phyloP scores from a whole-genome alignment of 2,888 invertebrate species.

The Nephrocerus scutellatus region DNA sequence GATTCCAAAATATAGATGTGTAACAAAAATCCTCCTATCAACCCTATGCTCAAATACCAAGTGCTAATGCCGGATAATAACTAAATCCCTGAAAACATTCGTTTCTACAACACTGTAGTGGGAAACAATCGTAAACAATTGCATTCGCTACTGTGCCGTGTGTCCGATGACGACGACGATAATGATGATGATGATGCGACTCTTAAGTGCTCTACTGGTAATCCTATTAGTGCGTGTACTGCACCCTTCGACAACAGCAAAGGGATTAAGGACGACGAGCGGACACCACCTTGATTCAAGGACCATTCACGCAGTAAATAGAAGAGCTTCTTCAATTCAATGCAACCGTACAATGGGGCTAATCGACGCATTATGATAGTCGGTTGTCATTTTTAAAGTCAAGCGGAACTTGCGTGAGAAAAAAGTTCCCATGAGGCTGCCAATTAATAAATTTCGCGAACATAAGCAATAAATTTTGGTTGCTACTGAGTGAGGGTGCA shows the following conservation, averaged over 20 bases:
- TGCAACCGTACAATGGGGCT: slow-evolving; percentile 37
- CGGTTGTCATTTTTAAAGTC: too few relatives aligned
- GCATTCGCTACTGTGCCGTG: slow-evolving; percentile 27
- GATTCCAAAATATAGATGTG: too few relatives aligned
- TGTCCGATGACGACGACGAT: slow-evolving; percentile 20
- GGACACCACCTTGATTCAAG: slow-evolving; percentile 5
- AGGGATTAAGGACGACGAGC: not conserved
- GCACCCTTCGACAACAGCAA: too few relatives aligned
- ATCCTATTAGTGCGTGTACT: slow-evolving; percentile 43
- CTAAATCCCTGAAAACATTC: too few relatives aligned
- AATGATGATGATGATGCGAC: slow-evolving; percentile 35
- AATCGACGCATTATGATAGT: slow-evolving; percentile 47
- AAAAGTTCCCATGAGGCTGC: too few relatives aligned
- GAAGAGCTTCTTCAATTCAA: slow-evolving; percentile 13
- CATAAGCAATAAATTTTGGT: too few relatives aligned
- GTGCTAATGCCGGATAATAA: too few relatives aligned
- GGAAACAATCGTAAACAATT: slow-evolving; percentile 41
- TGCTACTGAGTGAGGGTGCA: too few relatives aligned
- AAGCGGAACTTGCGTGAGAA: too few relatives aligned
- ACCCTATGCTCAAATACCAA: too few relatives aligned
- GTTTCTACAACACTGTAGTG: slow-evolving; percentile 31
- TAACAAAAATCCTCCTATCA: too few relatives aligned
- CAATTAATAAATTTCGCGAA: too few relatives aligned
- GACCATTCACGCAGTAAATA: slow-evolving; percentile 1
- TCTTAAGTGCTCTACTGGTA: slow-evolving; percentile 44